Evolutionary conservation across 2,113 vertebrate genomes (phyloP), one percentile per base, ranked within the genome.

Genomic region (Lota lota): DNA sequence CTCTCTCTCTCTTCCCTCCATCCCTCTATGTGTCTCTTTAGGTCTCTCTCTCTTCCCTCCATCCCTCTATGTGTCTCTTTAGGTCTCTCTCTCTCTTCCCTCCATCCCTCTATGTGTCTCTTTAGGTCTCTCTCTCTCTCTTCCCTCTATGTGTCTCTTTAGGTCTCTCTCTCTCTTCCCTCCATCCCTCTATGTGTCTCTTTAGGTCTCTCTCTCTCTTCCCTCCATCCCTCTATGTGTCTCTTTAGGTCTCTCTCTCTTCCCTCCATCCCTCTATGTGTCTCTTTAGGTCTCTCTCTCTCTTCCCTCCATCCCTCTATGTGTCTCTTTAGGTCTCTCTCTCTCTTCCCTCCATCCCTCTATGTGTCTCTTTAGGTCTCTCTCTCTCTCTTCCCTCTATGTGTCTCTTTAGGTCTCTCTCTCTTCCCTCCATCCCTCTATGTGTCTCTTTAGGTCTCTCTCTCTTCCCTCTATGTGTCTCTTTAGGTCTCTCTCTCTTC

Each of bases 11-110:
- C n/a, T n/a, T n/a, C n/a, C n/a, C n/a, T n/a, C n/a, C n/a, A n/a
- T 22, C 68, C 61, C 28, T 71, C 72, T 80, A 86, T 78, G 75
- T 61, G 53, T n/a, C n/a, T n/a, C n/a, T n/a, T n/a, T n/a, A n/a
- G n/a, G n/a, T n/a, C n/a, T n/a, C n/a, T n/a, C n/a, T n/a, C 2
- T 28, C 2, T 28, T 28, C 4, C 6, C 28, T 5, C 28, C 28
- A 3, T 4, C 28, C 28, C 28, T 28, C 51, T 4, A 12, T 33
- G 61, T 17, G 8, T 50, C 21, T 22, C 11, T 21, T 20, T 11
- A 18, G 15, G 14, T 83, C 79, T 60, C 47, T 54, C 59, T 22
- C 33, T 36, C 62, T 61, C 66, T 22, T n/a, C n/a, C n/a, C n/a
- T n/a, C n/a, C n/a, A n/a, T 22, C 68, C 61, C 28, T 71, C 72